A percentile compares a stretch with the other conserved stretches of the same genome.
Conservation (phyloP, 2,797 vertebrate genomes). For the Chaenodraco wilsoni region DNA sequence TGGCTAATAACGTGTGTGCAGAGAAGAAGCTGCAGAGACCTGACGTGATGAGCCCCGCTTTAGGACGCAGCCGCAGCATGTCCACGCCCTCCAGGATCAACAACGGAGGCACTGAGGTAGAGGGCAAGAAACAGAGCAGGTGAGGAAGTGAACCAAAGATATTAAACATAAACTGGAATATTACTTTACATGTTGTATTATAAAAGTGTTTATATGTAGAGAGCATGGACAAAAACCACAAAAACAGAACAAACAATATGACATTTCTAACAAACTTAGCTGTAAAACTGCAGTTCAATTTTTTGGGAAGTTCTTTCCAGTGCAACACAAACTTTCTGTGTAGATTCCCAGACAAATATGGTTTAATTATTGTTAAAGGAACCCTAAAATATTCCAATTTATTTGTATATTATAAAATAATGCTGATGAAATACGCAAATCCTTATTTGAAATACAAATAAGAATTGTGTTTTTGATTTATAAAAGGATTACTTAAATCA, state of each 20-base stretch:
- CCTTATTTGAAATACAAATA: background rate
- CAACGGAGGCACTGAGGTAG: constrained; percentile 69
- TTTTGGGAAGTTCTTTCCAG: background rate
- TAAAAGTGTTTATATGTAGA: background rate
- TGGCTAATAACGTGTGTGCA: constrained; percentile 79
- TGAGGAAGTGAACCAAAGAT: constrained; percentile 52
- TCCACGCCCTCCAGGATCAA: constrained; percentile 80
- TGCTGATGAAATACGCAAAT: background rate
- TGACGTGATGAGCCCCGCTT: constrained; percentile 73
- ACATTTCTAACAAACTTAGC: background rate
- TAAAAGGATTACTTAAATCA: background rate
- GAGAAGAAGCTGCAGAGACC: constrained; percentile 84
- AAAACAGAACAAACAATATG: background rate
- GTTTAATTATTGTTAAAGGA: background rate
- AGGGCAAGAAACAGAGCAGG: constrained; percentile 83
- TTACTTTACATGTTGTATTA: background rate
- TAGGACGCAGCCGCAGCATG: constrained; percentile 84
- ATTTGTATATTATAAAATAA: background rate
- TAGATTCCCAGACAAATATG: background rate
- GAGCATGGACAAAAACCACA: background rate
- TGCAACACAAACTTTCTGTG: background rate
- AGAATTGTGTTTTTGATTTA: background rate
- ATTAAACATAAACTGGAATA: background rate
- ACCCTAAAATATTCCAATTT: background rate
- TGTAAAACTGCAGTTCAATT: background rate